Evolutionary conservation across 2,113 vertebrate species (phyloP).

Genomic region (Tragulus kanchil): DNA sequence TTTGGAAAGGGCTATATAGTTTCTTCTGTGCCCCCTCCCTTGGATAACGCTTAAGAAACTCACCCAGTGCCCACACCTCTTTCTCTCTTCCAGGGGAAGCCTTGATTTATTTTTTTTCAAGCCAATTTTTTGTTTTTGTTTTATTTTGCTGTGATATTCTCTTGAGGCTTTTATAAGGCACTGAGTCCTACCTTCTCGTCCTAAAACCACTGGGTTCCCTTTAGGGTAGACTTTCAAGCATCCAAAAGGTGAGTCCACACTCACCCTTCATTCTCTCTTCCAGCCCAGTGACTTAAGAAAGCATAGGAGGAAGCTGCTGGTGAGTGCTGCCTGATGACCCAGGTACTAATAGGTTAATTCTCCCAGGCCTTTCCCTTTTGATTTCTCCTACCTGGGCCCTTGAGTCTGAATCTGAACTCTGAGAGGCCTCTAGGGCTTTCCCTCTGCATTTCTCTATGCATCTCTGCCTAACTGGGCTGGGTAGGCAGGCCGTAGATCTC

Average conservation of each 20-base stretch:
- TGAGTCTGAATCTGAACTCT: slow-evolving; percentile 30
- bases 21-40: neutral
- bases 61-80: neutral
- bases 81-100: neutral
- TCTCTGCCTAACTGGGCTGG: slow-evolving; percentile 63
- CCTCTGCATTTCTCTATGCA: neutral
- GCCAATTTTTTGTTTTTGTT: neutral
- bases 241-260: slow-evolving; percentile 38
- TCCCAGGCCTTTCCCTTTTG: neutral
- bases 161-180: neutral
- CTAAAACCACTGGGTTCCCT: neutral
- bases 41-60: neutral
- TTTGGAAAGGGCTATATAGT: neutral
- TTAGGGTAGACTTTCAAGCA: slow-evolving; percentile 22
- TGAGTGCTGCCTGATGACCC: slow-evolving; percentile 88
- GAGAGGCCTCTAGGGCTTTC: slow-evolving; percentile 18
- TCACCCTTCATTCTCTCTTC: slow-evolving; percentile 85
- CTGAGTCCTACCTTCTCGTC: neutral
- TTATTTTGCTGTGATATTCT: neutral
- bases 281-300: slow-evolving; percentile 99
- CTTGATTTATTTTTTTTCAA: neutral
- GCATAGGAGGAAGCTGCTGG: slow-evolving; percentile 96
- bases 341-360: neutral
- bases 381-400: neutral
- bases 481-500: slow-evolving; percentile 68